Evolutionary conservation across 2,797 vertebrate species (phyloP).

Genomic region (Argyrosomus regius): DNA sequence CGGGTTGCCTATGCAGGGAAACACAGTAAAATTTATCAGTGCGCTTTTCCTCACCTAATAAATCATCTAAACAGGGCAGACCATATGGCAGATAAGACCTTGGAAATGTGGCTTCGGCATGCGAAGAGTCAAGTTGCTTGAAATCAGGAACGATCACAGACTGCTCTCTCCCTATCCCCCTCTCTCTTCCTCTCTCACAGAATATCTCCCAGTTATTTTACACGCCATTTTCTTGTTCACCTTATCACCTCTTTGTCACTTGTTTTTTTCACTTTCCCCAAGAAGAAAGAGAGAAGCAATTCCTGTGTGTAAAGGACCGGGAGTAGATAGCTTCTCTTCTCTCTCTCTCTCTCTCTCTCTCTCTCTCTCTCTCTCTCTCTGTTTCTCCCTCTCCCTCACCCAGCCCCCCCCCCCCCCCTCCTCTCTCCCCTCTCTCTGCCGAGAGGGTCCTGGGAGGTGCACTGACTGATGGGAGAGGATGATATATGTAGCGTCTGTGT

Average conservation of each 20-base stretch:
- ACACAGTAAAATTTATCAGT: slow-evolving; percentile 98
- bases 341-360: slow-evolving; percentile 69
- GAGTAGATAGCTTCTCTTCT: slow-evolving; percentile 89
- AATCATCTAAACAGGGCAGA: slow-evolving; percentile 94
- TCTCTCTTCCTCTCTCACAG: slow-evolving; percentile 78
- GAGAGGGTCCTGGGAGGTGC: slow-evolving; percentile 95
- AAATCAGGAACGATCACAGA: slow-evolving; percentile 95
- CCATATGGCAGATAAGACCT: slow-evolving; percentile 99
- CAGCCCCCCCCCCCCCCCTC: slow-evolving; percentile 17
- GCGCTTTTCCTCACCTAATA: slow-evolving; percentile 98
- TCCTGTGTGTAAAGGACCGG: slow-evolving; percentile 85
- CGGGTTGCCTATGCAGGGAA: slow-evolving; percentile 95
- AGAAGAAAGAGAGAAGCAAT: slow-evolving; percentile 85
- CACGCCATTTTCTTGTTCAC: slow-evolving; percentile 98
- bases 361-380: slow-evolving; percentile 34
- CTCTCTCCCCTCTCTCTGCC: slow-evolving; percentile 59
- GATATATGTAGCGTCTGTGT: slow-evolving; percentile 99
- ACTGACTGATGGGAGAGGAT: slow-evolving; percentile 99
- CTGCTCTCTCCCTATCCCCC: slow-evolving; percentile 50
- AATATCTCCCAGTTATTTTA: slow-evolving; percentile 97
- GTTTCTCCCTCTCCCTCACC: slow-evolving; percentile 44
- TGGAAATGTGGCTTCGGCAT: slow-evolving; percentile 98
- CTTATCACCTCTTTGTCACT: slow-evolving; percentile 91
- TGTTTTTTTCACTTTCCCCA: slow-evolving; percentile 78
- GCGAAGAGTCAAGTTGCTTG: slow-evolving; percentile 96